phyloP scores from a whole-genome alignment of 1,140 invertebrate species.

The Leptoteleia sp. region DNA sequence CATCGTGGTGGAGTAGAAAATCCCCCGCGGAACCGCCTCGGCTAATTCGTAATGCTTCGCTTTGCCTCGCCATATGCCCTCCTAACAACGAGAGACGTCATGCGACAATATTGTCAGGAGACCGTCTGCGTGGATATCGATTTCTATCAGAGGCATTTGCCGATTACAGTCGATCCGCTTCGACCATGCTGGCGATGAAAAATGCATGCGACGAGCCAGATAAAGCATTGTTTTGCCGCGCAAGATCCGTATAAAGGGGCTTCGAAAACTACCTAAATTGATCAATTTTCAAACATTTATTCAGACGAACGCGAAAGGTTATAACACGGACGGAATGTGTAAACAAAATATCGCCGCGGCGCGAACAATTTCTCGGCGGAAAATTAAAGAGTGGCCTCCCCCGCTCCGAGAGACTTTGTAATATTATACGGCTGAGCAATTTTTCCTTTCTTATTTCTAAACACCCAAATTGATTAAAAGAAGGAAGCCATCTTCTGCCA shows the following conservation, averaged over 20 bases:
- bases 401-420: too few species aligned
- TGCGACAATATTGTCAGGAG: slow-evolving; percentile 72
- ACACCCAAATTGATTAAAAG: too few species aligned
- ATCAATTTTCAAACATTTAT: slow-evolving; percentile 57
- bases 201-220: slow-evolving; percentile 58
- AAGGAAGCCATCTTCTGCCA: too few species aligned
- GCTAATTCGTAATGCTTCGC: slow-evolving; percentile 73
- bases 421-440: too few species aligned
- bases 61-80: slow-evolving; percentile 61
- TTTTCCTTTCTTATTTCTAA: too few species aligned
- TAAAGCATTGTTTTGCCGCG: slow-evolving; percentile 56
- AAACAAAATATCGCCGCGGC: slow-evolving; percentile 47
- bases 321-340: slow-evolving; percentile 37
- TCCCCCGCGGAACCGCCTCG: slow-evolving; percentile 68
- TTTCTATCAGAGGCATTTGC: slow-evolving; percentile 56
- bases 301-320: slow-evolving; percentile 24
- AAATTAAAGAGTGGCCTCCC: too few species aligned
- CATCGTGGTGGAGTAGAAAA: slow-evolving; percentile 61
- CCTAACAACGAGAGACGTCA: slow-evolving; percentile 69
- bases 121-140: slow-evolving; percentile 71
- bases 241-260: slow-evolving; percentile 36
- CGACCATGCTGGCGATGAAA: slow-evolving; percentile 42
- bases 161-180: slow-evolving; percentile 53
- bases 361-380: too few species aligned
- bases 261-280: slow-evolving; percentile 53